Conservation (phyloP, 2,888 invertebrate genomes). For the Drepana falcataria region DNA sequence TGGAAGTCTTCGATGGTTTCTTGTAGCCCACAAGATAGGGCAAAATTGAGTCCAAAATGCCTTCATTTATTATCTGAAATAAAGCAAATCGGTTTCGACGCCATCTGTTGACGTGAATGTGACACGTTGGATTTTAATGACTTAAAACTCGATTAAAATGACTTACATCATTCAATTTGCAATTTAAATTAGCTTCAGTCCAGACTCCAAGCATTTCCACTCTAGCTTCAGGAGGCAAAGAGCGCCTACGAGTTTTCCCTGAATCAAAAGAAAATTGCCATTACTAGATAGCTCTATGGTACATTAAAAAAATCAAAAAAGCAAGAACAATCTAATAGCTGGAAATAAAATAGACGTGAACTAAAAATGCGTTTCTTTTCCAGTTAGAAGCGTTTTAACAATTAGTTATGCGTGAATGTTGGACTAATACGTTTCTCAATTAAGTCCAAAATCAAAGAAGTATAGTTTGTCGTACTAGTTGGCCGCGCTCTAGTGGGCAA, state of each 20-base stretch:
- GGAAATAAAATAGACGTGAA: no score
- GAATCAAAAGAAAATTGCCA: constrained; percentile 10
- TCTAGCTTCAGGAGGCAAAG: constrained; percentile 49
- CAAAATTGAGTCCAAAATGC: constrained; percentile 88
- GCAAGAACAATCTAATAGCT: no score
- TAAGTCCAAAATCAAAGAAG: no score
- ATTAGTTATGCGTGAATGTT: no score
- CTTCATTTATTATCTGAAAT: constrained; percentile 87
- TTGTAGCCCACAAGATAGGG: constrained; percentile 83
- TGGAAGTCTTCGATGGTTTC: constrained; percentile 74
- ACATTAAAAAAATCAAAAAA: background rate
- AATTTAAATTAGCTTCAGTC: constrained; percentile 72
- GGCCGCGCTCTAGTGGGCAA: no score
- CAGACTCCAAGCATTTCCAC: constrained; percentile 72
- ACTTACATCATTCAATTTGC: constrained; percentile 72
- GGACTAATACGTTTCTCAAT: no score
- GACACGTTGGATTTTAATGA: background rate
- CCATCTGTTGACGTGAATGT: constrained; percentile 35
- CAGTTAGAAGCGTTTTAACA: no score
- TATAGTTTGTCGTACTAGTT: no score
- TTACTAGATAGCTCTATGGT: constrained; percentile 24
- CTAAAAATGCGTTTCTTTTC: no score
- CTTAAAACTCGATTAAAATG: background rate
- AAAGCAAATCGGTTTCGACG: constrained; percentile 27
- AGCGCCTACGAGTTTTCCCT: constrained; percentile 44